phyloP scores from a whole-genome alignment of 2,797 vertebrate species.

The Scolopax bukidnonensis region DNA sequence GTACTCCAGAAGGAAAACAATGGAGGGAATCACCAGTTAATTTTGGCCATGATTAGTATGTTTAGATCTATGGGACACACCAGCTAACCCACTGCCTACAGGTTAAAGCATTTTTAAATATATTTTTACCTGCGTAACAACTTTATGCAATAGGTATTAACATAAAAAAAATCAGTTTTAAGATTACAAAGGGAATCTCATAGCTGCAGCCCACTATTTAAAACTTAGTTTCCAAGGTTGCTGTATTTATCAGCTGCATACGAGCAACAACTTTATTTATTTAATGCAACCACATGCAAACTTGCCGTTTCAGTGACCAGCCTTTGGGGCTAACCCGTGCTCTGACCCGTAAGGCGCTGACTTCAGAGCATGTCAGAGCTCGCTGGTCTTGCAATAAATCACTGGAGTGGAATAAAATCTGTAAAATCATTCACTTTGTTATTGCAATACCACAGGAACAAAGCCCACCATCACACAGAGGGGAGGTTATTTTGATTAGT shows the following conservation, averaged over 20 bases:
- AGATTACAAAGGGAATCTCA: not conserved
- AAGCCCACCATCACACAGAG: not conserved
- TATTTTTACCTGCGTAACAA: not conserved
- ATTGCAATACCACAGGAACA: not conserved
- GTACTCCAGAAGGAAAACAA: not conserved
- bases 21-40: fast-evolving
- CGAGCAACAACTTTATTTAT: not conserved
- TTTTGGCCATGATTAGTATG: not conserved
- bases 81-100: not conserved
- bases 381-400: conserved; percentile 2
- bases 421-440: conserved; percentile 28
- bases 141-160: not conserved
- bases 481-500: conserved; percentile 21
- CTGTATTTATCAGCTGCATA: not conserved
- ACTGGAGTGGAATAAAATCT: conserved; percentile 29
- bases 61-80: not conserved
- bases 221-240: not conserved
- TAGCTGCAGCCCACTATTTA: not conserved
- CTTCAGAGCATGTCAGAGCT: not conserved
- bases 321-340: not conserved
- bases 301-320: conserved; percentile 3
- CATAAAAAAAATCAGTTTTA: not conserved
- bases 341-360: conserved; percentile 1
- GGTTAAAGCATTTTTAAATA: not conserved
- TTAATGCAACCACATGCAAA: not conserved